A percentile compares a stretch with the other conserved stretches of the same genome.
Conservation (phyloP, 2,113 vertebrate genomes). For the Rafetus swinhoei region DNA sequence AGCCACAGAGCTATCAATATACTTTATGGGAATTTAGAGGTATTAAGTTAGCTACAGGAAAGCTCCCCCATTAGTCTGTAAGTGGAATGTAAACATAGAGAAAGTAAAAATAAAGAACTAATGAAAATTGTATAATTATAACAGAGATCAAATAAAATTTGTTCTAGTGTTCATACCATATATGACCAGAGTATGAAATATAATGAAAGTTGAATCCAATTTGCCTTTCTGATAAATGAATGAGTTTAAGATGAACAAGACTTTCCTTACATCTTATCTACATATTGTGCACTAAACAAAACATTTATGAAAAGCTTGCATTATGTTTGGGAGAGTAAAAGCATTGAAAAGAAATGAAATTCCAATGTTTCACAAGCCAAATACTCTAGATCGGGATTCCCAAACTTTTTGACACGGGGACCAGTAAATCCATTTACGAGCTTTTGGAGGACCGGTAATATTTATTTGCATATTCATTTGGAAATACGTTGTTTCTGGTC, state of each 20-base stretch:
- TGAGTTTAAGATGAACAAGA: background rate
- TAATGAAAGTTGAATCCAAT: background rate
- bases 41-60: background rate
- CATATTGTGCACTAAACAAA: background rate
- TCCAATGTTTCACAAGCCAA: background rate
- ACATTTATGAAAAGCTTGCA: background rate
- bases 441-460: too few species aligned
- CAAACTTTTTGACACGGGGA: too few species aligned
- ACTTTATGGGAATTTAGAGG: fast-evolving
- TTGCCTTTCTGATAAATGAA: background rate
- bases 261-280: background rate
- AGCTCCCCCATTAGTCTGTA: background rate
- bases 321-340: background rate
- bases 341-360: background rate
- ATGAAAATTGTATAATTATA: background rate
- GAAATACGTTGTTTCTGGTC: too few species aligned
- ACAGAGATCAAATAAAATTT: background rate
- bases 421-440: too few species aligned
- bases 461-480: too few species aligned
- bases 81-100: background rate
- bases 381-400: too few species aligned
- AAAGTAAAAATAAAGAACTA: background rate
- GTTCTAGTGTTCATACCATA: background rate
- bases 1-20: background rate
- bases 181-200: background rate